A percentile compares a stretch with the other conserved stretches of the same genome.
Conservation (phyloP, 2,888 invertebrate species). For the Amblyjoppa fuscipennis region DNA sequence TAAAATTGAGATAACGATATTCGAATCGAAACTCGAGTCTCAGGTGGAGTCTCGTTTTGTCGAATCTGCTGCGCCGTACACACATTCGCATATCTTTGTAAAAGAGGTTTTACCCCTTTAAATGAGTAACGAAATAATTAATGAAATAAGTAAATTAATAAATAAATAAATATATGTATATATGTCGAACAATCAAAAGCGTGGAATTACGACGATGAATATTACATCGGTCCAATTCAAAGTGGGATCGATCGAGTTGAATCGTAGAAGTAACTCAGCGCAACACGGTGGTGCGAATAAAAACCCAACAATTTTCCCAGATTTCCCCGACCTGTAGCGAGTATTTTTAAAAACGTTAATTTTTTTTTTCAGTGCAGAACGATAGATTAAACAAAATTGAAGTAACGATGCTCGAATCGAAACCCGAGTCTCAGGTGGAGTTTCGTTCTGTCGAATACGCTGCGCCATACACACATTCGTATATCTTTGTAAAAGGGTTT, state of each 20-base stretch:
- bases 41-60: background rate
- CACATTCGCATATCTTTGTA: too few relatives aligned
- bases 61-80: background rate
- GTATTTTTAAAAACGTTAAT: too few relatives aligned
- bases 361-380: too few relatives aligned
- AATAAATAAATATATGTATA: too few relatives aligned
- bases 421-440: background rate
- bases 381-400: background rate
- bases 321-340: too few relatives aligned
- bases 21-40: background rate
- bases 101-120: too few relatives aligned
- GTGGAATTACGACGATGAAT: constrained; percentile 36
- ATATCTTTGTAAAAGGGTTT: too few relatives aligned
- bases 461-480: background rate
- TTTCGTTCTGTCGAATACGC: background rate
- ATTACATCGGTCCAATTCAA: background rate
- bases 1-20: background rate
- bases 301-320: too few relatives aligned
- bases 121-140: too few relatives aligned
- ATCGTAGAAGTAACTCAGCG: background rate
- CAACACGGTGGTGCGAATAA: background rate
- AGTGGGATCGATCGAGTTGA: background rate
- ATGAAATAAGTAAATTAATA: too few relatives aligned
- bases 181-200: constrained; percentile 38
- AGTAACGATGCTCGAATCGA: background rate